Evolutionary conservation across 53 echinoderm and acorn worm species (phyloP).

Genomic region (Zoroaster sp.): DNA sequence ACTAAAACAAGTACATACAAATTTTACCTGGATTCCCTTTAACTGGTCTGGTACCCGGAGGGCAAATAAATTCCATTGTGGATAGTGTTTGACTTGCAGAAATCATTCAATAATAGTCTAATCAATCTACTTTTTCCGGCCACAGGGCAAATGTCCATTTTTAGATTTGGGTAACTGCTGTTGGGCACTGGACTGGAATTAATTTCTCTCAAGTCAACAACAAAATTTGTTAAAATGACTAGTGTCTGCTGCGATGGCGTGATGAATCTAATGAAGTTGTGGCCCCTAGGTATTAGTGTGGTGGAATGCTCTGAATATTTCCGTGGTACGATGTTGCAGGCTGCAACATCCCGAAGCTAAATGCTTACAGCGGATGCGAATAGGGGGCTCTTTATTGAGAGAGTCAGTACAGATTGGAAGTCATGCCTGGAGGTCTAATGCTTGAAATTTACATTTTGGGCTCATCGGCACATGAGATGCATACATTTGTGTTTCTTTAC

Average conservation of each 20-base stretch:
- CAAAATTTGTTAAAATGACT: conserved; percentile 3
- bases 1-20: neutral
- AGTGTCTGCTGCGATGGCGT: neutral
- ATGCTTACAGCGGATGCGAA: neutral
- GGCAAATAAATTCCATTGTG: conserved; percentile 26
- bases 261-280: neutral
- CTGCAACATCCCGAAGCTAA: neutral
- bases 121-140: conserved; percentile 15
- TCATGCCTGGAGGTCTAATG: neutral
- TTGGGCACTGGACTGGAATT: neutral
- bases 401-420: neutral
- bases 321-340: neutral
- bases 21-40: conserved; percentile 1
- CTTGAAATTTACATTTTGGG: neutral
- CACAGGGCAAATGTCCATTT: neutral
- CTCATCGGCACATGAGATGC: no score
- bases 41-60: neutral
- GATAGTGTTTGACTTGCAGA: conserved; percentile 39
- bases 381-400: neutral
- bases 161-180: neutral
- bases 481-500: neutral
- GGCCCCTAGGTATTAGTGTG: neutral
- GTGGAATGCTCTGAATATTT: neutral
- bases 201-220: conserved; percentile 13
- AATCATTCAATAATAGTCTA: conserved; percentile 44